phyloP scores from a whole-genome alignment of 2,888 invertebrate genomes.

The Junonia oenone region DNA sequence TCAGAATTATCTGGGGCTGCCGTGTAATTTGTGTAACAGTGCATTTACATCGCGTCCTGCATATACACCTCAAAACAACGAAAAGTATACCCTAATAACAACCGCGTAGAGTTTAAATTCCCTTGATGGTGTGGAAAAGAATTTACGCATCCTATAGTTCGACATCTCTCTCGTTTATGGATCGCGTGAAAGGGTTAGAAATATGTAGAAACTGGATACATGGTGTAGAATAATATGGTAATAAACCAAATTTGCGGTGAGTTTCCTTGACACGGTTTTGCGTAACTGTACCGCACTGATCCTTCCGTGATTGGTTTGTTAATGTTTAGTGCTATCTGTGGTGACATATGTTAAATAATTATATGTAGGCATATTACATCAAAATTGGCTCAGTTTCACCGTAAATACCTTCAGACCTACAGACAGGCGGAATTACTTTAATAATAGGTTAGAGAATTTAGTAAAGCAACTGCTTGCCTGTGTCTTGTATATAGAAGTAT shows the following conservation, averaged over 20 bases:
- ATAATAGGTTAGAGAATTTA: too few relatives aligned
- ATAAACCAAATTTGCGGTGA: slow-evolving; percentile 7
- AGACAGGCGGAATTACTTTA: too few relatives aligned
- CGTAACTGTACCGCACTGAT: slow-evolving; percentile 16
- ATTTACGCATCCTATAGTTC: neutral
- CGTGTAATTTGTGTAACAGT: slow-evolving; percentile 20
- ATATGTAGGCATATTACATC: too few relatives aligned
- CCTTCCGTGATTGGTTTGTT: slow-evolving; percentile 23
- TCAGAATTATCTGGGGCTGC: slow-evolving; percentile 8
- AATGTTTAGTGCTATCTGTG: neutral
- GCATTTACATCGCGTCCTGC: slow-evolving; percentile 11
- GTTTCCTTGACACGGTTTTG: slow-evolving; percentile 20
- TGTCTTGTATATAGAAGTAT: too few relatives aligned
- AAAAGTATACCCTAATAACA: neutral
- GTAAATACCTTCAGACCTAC: too few relatives aligned
- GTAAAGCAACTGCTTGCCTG: too few relatives aligned
- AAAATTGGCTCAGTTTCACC: too few relatives aligned
- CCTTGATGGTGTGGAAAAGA: neutral
- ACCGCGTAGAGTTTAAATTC: neutral
- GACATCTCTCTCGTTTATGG: slow-evolving; percentile 1
- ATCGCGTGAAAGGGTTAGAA: neutral
- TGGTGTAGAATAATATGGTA: slow-evolving; percentile 2
- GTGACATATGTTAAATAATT: neutral
- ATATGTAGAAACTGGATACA: neutral
- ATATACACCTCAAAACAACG: neutral